Percentiles rank a stretch among this genome's conserved stretches.
Evolutionary conservation across 2,888 invertebrate species (phyloP).

Genomic region (Leptinotarsa tumamoca): DNA sequence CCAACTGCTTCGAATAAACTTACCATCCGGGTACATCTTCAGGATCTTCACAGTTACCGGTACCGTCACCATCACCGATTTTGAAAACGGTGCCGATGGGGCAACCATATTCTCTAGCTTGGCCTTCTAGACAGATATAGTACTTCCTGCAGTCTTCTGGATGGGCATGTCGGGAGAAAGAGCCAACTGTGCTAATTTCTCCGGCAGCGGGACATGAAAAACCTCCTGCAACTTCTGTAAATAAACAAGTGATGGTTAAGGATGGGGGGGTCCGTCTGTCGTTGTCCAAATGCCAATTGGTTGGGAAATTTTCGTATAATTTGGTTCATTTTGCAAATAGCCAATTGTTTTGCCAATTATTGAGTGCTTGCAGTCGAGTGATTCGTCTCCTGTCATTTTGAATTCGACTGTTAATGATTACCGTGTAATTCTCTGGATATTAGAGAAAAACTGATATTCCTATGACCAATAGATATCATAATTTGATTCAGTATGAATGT

Average conservation of each 20-base stretch:
- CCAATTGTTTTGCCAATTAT: conserved; percentile 23
- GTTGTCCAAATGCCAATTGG: conserved; percentile 46
- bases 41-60: conserved; percentile 94
- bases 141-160: conserved; percentile 95
- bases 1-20: conserved; percentile 64
- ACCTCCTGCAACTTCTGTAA: conserved; percentile 89
- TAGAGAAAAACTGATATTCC: too few relatives aligned
- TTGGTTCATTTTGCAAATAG: not conserved
- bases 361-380: too few relatives aligned
- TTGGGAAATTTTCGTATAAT: not conserved
- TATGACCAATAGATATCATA: too few relatives aligned
- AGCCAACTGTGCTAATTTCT: conserved; percentile 84
- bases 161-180: conserved; percentile 95
- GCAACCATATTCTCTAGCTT: conserved; percentile 93
- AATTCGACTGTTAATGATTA: too few relatives aligned
- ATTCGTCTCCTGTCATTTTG: too few relatives aligned
- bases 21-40: conserved; percentile 97
- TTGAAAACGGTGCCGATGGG: conserved; percentile 96
- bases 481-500: too few relatives aligned
- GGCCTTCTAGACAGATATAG: conserved; percentile 93
- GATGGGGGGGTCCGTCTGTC: conserved; percentile 45
- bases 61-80: conserved; percentile 90
- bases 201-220: conserved; percentile 88
- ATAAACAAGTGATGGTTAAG: conserved; percentile 40
- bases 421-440: too few relatives aligned